Base-by-base conservation (phyloP, 2,888 invertebrate genomes). In the Drosophila aldrichi region DNA sequence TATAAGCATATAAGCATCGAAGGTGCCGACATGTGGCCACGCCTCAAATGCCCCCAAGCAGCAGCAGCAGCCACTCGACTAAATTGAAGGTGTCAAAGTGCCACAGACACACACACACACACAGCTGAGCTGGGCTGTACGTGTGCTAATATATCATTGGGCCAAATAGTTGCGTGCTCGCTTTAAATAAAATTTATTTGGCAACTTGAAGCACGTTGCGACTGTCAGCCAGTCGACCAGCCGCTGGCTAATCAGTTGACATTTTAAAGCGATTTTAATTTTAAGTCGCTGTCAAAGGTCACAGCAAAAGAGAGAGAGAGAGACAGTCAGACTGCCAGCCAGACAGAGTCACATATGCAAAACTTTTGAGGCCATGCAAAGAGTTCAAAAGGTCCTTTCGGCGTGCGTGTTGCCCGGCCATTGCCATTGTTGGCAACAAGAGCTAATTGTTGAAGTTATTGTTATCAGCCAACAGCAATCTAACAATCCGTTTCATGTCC, bases 31-130 rank as follows among this genome's bases (percentile, higher is more conserved):
- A 78, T 72, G 70, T 74, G 70, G 68, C 54, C 61, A 59, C 58
- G 40, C 20, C 58, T 49, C 34, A 51, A 32, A 36, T 29, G 48
- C 61, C 59, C 43, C 48, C 67, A 60, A 60, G 66, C 25, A 43
- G 64, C 65, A 55, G 59, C 48, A n/a, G 29, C 82, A 66, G 69
- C 65, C 62, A 65, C 60, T 67, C 46, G 68, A 56, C 81, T 75
- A 84, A 84, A 89, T 81, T 89, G 81, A 89, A 87, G 77, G 69
- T 87, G 88, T 87, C 89, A 76, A 78, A 75, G 60, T 44, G 65
- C 70, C 51, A 38, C 55, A 34, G 8, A 3, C 29, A 38, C 40
- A 43, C 36, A 43, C 18, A 25, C 25, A 5, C 25, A 25, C 25
- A 25, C 25, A 5, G 6, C 44, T 8, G n/a, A 41, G 44, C 6